Conservation (phyloP, 2,797 vertebrate genomes). For the Lophius americanus region DNA sequence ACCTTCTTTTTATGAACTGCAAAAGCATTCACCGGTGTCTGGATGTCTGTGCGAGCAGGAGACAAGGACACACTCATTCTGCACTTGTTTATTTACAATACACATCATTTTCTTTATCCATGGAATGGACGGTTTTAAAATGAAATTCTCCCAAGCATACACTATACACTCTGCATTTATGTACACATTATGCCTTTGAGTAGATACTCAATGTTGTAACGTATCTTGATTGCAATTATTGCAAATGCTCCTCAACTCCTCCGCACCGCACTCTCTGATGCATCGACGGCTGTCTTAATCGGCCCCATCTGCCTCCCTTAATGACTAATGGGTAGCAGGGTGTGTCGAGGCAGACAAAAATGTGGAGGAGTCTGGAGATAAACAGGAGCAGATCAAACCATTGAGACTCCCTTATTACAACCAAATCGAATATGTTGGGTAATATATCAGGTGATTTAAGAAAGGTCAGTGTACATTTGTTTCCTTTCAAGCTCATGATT, state of each 20-base stretch:
- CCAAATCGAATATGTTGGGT: slow-evolving; percentile 20
- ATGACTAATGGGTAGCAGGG: slow-evolving; percentile 68
- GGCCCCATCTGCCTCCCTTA: slow-evolving; percentile 60
- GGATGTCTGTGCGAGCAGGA: slow-evolving; percentile 33
- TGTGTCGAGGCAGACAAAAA: slow-evolving; percentile 57
- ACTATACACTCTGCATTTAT: slow-evolving; percentile 59
- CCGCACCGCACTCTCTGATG: slow-evolving; percentile 37
- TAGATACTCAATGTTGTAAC: slow-evolving; percentile 34
- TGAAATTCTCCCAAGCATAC: slow-evolving; percentile 53
- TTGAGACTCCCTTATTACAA: slow-evolving; percentile 25
- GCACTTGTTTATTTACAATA: slow-evolving; percentile 75
- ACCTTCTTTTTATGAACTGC: background rate
- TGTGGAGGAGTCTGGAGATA: slow-evolving; percentile 45
- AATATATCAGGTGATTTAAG: slow-evolving; percentile 7
- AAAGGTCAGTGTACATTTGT: slow-evolving; percentile 12
- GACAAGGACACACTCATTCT: slow-evolving; percentile 54
- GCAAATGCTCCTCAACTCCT: slow-evolving; percentile 38
- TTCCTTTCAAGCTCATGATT: slow-evolving; percentile 22
- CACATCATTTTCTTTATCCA: slow-evolving; percentile 63
- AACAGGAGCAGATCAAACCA: slow-evolving; percentile 35
- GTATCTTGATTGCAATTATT: slow-evolving; percentile 53
- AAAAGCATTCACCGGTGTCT: background rate
- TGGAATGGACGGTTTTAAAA: slow-evolving; percentile 53
- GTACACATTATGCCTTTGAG: slow-evolving; percentile 45
- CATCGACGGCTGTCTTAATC: slow-evolving; percentile 56